Percentiles rank a stretch among this genome's conserved stretches.
Conservation (phyloP, 2,113 vertebrate species). For the Cranoglanis bouderius region DNA sequence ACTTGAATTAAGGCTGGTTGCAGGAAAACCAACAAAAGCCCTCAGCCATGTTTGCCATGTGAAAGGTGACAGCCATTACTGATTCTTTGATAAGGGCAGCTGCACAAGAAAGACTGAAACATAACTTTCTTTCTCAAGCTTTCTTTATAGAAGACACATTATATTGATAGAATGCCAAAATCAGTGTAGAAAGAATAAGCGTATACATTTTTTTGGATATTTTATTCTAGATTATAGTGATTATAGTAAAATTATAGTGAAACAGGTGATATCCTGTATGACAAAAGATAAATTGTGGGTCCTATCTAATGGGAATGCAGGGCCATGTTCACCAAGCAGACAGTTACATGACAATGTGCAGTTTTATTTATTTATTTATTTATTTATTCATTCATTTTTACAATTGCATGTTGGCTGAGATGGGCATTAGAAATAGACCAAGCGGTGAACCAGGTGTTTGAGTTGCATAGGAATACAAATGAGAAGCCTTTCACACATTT, state of each 20-base stretch:
- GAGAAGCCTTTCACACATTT: not conserved
- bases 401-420: not conserved
- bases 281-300: not conserved
- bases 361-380: too few species aligned
- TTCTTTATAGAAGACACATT: not conserved
- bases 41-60: conserved; percentile 5
- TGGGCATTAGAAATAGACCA: not conserved
- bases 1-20: not conserved
- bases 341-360: not conserved
- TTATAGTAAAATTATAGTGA: not conserved
- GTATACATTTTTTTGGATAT: not conserved
- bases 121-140: not conserved
- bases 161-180: not conserved
- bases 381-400: too few species aligned
- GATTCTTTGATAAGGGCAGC: not conserved
- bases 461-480: not conserved
- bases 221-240: not conserved
- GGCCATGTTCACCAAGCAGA: not conserved
- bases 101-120: not conserved
- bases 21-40: conserved; percentile 13
- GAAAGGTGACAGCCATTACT: conserved; percentile 12
- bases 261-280: not conserved
- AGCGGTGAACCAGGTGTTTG: not conserved
- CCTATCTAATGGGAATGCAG: not conserved
- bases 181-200: not conserved